Evolutionary conservation across 2,888 invertebrate genomes (phyloP), one percentile per base, ranked within the genome.

Genomic region (Dysmachus trigonus): DNA sequence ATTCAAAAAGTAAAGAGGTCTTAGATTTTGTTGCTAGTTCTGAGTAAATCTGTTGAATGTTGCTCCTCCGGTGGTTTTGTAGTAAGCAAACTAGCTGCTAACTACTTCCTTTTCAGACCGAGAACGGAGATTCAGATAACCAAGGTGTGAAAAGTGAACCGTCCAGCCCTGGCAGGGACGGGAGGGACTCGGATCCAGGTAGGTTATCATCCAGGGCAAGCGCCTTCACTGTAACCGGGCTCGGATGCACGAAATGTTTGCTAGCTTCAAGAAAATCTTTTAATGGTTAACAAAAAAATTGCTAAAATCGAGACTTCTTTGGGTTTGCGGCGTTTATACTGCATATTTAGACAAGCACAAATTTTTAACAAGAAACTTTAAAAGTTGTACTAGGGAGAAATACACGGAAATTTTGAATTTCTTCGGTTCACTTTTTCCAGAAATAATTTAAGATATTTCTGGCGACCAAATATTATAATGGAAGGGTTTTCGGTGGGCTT

Each of bases 111-210:
- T 41, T 81, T 6, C 18, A 81, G 74, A 53, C 38, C 10, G 74
- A 81, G 15, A 85, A 86, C 31, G 91, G 92, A 76, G 84, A 92
- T 51, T 92, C 92, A 79, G 92, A 92, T 87, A 90, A 85, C 27
- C 30, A 7, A 91, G 91, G 90, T 91, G 1, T 89, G 88, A 22
- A 92, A 91, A 87, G 90, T 91, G 0, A 89, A 89, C 27, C 88
- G 89, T 3, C 90, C 90, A 86, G 90, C 90, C 13, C 85, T 79
- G 47, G 86, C 27, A 15, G 62, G n/a, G 74, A 71, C 62, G 77
- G 72, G 53, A 86, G 33, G 72, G 85, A 85, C 31, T 84, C 33
- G 18, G 88, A 88, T 74, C 51, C 72, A 10, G 93, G 93, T 90
- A 86, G 2, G 47, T 47, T 18, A 33, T 6, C 4, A 33, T 18